Evolutionary conservation across 2,797 vertebrate species (phyloP), one percentile per base, ranked within the genome.

Genomic region (Antrozous pallidus): DNA sequence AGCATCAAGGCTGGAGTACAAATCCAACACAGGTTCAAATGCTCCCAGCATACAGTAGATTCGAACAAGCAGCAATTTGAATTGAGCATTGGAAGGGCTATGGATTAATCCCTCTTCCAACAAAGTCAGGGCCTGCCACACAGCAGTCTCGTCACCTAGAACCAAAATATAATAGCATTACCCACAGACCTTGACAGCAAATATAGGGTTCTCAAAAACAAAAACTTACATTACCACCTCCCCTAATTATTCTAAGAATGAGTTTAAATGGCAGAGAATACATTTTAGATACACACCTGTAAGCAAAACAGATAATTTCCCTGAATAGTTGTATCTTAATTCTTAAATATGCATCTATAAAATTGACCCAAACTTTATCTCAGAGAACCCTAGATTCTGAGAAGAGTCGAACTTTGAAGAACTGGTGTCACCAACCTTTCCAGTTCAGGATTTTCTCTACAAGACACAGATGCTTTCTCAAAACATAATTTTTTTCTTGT

Each of bases 51-150:
- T 97, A 97, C 99, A 99, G 98, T 99, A 99, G 97, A 99, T 98
- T 74, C 99, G 99, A 97, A 99, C 98, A 86, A 99, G 98, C 97
- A 99, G 99, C 98, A 99, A 98, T 97, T 99, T 99, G 98, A 99
- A 99, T 98, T 99, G 99, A 90, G 99, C 99, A 42, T 99, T 99
- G 71, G 99, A 99, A 93, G 99, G 97, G 82, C 99, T 99, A 96
- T 99, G 98, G 26, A 98, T 97, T 78, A 99, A 97, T 42, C 99
- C 99, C 96, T 99, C 99, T 97, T 99, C 99, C 65, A 99, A 97
- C 69, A 99, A 95, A 2, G 99, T 98, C 70, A 99, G 90, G 97
- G 98, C 97, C 97, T 98, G 99, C 99, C 99, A 99, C 84, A 98
- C 98, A 92, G 99, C 98, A 6, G 97, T 96, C 95, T 99, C 99